Evolutionary conservation across 2,113 vertebrate genomes (phyloP).

Genomic region (Picathartes gymnocephalus): DNA sequence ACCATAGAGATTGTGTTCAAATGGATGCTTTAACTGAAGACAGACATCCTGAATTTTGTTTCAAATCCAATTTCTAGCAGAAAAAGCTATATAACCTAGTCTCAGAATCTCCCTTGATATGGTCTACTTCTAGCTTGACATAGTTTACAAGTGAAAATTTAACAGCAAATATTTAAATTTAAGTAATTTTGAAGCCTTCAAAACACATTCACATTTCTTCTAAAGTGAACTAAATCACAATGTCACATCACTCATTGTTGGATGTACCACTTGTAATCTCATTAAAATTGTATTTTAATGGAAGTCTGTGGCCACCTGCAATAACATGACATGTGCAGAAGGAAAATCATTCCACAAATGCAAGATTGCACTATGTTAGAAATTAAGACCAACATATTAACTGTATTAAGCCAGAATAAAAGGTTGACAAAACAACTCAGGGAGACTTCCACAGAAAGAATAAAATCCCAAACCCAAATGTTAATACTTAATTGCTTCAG

Average conservation of each 20-base stretch:
- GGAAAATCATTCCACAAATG: not conserved
- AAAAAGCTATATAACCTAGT: not conserved
- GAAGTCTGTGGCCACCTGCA: not conserved
- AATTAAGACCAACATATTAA: not conserved
- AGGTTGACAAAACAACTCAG: not conserved
- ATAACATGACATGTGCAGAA: not conserved
- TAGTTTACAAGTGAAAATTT: not conserved
- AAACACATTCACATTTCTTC: not conserved
- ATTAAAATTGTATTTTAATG: not conserved
- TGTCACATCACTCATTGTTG: not conserved
- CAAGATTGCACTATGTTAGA: not conserved
- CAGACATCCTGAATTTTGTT: not conserved
- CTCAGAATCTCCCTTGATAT: not conserved
- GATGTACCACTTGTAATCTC: not conserved
- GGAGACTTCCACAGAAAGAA: not conserved
- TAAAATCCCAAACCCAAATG: not conserved
- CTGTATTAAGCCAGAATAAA: not conserved
- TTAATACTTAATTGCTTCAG: not conserved
- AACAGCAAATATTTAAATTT: not conserved
- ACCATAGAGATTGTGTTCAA: accelerated
- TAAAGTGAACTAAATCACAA: not conserved
- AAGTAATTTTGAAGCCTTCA: not conserved
- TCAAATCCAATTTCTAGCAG: not conserved
- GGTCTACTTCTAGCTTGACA: not conserved
- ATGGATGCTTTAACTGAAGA: not conserved